Conservation (phyloP, 2,888 invertebrate species). For the Orthosia incerta region DNA sequence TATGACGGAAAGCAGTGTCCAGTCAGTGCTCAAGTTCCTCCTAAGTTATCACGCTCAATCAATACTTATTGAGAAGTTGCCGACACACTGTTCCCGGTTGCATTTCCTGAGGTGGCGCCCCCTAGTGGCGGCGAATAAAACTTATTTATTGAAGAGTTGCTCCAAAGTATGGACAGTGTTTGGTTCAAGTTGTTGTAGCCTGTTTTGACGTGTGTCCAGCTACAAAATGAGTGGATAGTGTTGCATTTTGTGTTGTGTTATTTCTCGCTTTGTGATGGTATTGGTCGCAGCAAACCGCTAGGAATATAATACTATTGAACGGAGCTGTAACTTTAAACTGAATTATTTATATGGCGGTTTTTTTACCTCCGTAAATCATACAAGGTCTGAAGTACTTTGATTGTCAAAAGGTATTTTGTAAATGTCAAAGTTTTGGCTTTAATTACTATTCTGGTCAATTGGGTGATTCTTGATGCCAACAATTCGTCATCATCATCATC, state of each 20-base stretch:
- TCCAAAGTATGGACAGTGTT: constrained; percentile 41
- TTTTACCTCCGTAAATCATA: not conserved
- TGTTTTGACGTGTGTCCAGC: constrained; percentile 43
- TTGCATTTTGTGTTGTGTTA: constrained; percentile 19
- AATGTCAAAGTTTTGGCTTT: not conserved
- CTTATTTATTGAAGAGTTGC: constrained; percentile 56
- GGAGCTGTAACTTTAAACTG: not conserved
- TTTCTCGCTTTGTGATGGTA: not conserved
- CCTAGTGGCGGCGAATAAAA: constrained; percentile 57
- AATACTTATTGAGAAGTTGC: constrained; percentile 73
- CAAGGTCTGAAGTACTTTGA: not conserved
- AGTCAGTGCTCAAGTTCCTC: constrained; percentile 55
- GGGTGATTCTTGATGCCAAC: not conserved
- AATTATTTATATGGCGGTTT: not conserved
- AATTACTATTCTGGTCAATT: not conserved
- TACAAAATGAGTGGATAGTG: constrained; percentile 25
- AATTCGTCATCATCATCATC: too few relatives aligned
- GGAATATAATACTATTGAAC: not conserved
- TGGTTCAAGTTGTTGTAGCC: constrained; percentile 16
- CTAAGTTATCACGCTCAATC: constrained; percentile 72
- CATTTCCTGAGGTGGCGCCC: constrained; percentile 57
- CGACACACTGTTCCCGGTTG: constrained; percentile 51
- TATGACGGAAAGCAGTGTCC: constrained; percentile 67
- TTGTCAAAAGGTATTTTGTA: not conserved
- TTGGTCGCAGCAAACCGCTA: not conserved